Evolutionary conservation across 1,140 invertebrate species (phyloP).

Genomic region (Spodoptera frugiperda): DNA sequence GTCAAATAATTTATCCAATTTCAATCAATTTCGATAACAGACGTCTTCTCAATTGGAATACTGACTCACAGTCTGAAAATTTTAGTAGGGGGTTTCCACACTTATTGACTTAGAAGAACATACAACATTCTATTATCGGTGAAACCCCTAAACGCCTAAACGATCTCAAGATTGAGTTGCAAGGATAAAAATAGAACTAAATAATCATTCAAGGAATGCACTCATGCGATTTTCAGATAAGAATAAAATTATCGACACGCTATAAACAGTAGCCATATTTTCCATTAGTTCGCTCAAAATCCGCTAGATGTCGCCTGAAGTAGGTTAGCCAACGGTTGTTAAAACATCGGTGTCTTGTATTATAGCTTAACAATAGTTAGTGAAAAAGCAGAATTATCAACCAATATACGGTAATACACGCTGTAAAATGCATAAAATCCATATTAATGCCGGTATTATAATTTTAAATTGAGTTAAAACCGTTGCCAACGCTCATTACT

Average conservation of each 20-base stretch:
- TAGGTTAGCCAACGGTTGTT: constrained; percentile 5
- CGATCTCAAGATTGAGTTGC: neutral
- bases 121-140: too few species aligned
- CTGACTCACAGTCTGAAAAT: constrained; percentile 32
- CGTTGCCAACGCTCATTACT: neutral
- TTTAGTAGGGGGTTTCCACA: neutral
- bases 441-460: constrained; percentile 18
- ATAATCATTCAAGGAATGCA: neutral
- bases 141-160: neutral
- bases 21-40: constrained; percentile 16
- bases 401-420: constrained; percentile 6
- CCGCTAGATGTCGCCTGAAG: constrained; percentile 17
- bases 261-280: neutral
- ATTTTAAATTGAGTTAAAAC: constrained; percentile 23
- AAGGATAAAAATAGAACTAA: neutral
- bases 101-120: too few species aligned
- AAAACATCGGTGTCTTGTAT: constrained; percentile 1
- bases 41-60: neutral
- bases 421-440: constrained; percentile 15
- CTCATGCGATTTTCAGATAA: neutral
- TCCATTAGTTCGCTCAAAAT: neutral
- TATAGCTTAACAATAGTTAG: neutral
- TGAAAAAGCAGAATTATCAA: neutral
- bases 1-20: constrained; percentile 31
- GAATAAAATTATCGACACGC: constrained; percentile 2